phyloP scores from a whole-genome alignment of 37 sponge, comb jelly and placozoan species.

The Halisarca cf. caerulea region DNA sequence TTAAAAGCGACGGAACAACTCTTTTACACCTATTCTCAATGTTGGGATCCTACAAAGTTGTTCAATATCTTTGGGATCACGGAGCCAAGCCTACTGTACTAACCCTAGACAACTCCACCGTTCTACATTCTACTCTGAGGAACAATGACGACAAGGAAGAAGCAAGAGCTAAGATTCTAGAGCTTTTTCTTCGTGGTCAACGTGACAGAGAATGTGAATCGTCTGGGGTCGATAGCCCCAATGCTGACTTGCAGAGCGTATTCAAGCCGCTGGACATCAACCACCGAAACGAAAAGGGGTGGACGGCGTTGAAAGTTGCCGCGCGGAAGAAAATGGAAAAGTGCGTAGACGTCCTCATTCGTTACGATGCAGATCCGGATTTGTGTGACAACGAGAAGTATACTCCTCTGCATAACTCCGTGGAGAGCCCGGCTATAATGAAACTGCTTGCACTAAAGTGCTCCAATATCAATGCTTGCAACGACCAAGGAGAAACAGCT shows the following conservation, averaged over 20 bases:
- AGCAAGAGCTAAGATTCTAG: slow-evolving; percentile 45
- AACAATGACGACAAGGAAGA: slow-evolving; percentile 36
- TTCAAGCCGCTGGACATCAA: slow-evolving; percentile 32
- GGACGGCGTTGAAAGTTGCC: slow-evolving; percentile 85
- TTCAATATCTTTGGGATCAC: slow-evolving; percentile 56
- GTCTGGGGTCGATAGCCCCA: background rate
- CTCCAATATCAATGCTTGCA: slow-evolving; percentile 44
- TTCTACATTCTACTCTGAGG: slow-evolving; percentile 63
- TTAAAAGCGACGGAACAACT: slow-evolving; percentile 31
- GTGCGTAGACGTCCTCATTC: slow-evolving; percentile 71
- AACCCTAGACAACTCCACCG: slow-evolving; percentile 36
- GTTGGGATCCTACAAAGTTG: slow-evolving; percentile 44
- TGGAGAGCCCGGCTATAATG: slow-evolving; percentile 45
- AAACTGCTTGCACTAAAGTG: slow-evolving; percentile 51
- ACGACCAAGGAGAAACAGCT: slow-evolving; percentile 55
- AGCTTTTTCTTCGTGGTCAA: slow-evolving; percentile 35
- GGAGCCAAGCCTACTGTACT: slow-evolving; percentile 55
- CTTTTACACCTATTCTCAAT: slow-evolving; percentile 58
- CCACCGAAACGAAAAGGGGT: slow-evolving; percentile 51
- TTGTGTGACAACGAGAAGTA: slow-evolving; percentile 59
- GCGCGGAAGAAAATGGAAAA: slow-evolving; percentile 52
- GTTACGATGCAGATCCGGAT: slow-evolving; percentile 63
- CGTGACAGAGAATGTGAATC: slow-evolving; percentile 17
- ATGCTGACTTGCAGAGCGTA: background rate
- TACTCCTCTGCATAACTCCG: slow-evolving; percentile 67